These are phyloP conservation scores for Globicephala melas DNA, from an alignment of 2,113 vertebrate genomes.

Conservation along the genomic window DNA sequence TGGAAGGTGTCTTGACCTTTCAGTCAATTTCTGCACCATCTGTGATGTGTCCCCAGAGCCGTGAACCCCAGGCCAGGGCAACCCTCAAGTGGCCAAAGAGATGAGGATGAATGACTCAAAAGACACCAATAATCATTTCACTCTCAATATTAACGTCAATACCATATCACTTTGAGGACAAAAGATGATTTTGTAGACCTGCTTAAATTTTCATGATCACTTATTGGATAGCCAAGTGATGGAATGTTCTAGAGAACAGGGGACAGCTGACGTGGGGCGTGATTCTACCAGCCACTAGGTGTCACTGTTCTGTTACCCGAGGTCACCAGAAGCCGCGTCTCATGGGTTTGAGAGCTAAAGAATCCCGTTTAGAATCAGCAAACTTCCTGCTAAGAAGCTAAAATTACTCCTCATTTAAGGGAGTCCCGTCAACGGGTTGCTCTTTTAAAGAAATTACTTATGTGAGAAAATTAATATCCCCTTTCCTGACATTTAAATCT, in stretches of 20 bases:
- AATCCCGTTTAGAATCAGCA: not conserved
- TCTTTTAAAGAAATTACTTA: not conserved
- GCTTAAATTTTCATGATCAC: rapidly evolving
- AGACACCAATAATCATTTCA: rapidly evolving
- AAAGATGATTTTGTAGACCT: not conserved
- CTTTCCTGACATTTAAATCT: conserved; percentile 9
- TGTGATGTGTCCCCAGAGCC: rapidly evolving
- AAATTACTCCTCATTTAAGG: conserved; percentile 30
- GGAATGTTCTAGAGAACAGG: not conserved
- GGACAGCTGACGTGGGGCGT: not conserved
- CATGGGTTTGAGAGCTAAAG: rapidly evolving
- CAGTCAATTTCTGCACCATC: rapidly evolving
- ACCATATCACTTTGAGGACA: not conserved
- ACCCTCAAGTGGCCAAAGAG: not conserved
- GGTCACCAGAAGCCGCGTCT: rapidly evolving
- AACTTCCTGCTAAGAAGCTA: not conserved
- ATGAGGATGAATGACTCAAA: rapidly evolving
- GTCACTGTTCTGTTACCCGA: conserved; percentile 39
- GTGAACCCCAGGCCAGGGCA: not conserved
- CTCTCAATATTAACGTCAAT: too few relatives aligned
- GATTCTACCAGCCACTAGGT: conserved; percentile 50
- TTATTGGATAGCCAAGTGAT: rapidly evolving
- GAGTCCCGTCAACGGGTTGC: not conserved
- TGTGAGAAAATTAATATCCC: not conserved
- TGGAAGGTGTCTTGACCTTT: too few relatives aligned